These are phyloP conservation scores for Sarcophaga subvicina DNA, from an alignment of 2,888 invertebrate species.

Conservation along the genomic window DNA sequence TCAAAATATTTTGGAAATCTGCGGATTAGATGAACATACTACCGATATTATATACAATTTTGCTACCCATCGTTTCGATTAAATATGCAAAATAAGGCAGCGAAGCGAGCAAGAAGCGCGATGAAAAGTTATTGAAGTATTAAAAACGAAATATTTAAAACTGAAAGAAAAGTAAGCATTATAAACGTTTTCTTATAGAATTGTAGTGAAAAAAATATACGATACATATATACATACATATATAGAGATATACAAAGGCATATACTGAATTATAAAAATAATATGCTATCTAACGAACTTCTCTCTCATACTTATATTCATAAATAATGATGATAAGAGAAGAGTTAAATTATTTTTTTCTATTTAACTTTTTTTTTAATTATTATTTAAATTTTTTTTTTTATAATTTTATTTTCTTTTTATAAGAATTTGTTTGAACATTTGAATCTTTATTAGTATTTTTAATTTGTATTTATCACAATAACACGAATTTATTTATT, in stretches of 20 bases:
- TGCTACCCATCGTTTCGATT: conserved; percentile 72
- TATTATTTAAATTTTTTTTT: not conserved
- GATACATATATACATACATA: conserved; percentile 8
- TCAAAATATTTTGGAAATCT: conserved; percentile 82
- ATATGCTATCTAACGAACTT: too few species aligned
- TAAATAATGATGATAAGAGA: not conserved
- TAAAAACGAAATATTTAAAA: conserved; percentile 42
- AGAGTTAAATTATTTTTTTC: not conserved
- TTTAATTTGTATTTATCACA: conserved; percentile 19
- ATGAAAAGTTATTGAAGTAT: not conserved
- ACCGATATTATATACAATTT: conserved; percentile 83
- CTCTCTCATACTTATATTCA: too few species aligned
- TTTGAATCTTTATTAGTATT: conserved; percentile 17
- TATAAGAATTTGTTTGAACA: not conserved
- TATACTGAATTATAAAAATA: not conserved
- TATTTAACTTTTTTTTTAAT: conserved; percentile 12
- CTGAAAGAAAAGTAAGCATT: conserved; percentile 15
- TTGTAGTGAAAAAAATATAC: conserved; percentile 18
- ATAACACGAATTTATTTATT: conserved; percentile 42
- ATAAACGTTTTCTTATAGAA: conserved; percentile 31
- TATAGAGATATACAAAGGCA: not conserved
- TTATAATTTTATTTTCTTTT: conserved; percentile 4
- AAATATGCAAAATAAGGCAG: conserved; percentile 24
- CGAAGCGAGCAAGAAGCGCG: not conserved
- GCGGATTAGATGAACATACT: conserved; percentile 82